Evolutionary conservation across 2,113 vertebrate genomes (phyloP).

Genomic region (Gnathonemus longibarbis): DNA sequence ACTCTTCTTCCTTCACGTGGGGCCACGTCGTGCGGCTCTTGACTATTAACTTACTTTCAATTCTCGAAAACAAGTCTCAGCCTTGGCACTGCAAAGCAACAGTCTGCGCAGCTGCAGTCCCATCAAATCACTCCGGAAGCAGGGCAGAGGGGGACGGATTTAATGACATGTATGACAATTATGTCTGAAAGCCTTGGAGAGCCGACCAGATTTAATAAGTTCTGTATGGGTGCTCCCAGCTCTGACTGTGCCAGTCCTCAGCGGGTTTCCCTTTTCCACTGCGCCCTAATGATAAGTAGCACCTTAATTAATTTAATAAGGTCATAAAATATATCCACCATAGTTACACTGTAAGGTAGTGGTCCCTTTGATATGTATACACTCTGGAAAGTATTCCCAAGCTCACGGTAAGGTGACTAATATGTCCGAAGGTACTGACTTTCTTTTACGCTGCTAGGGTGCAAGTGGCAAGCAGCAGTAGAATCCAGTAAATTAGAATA

Average conservation of each 20-base stretch:
- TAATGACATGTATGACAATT: slow-evolving; percentile 61
- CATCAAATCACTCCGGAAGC: slow-evolving; percentile 30
- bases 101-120: background rate
- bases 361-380: slow-evolving; percentile 37
- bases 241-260: slow-evolving; percentile 46
- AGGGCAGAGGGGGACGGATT: slow-evolving; percentile 45
- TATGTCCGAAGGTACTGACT: background rate
- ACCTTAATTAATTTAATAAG: slow-evolving; percentile 67
- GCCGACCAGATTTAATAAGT: slow-evolving; percentile 62
- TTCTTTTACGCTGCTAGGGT: background rate
- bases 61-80: background rate
- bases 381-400: slow-evolving; percentile 33
- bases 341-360: slow-evolving; percentile 42
- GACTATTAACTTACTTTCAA: background rate
- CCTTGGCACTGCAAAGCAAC: background rate
- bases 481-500: background rate
- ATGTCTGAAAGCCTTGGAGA: slow-evolving; percentile 48
- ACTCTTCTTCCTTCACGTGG: background rate
- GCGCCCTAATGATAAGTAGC: slow-evolving; percentile 49
- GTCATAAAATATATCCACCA: slow-evolving; percentile 59
- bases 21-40: too few relatives aligned
- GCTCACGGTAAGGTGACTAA: background rate
- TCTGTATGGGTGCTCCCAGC: slow-evolving; percentile 42
- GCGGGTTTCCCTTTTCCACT: slow-evolving; percentile 29
- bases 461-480: background rate